phyloP scores from a whole-genome alignment of 2,888 invertebrate species.

The Ormyrus nitidulus region DNA sequence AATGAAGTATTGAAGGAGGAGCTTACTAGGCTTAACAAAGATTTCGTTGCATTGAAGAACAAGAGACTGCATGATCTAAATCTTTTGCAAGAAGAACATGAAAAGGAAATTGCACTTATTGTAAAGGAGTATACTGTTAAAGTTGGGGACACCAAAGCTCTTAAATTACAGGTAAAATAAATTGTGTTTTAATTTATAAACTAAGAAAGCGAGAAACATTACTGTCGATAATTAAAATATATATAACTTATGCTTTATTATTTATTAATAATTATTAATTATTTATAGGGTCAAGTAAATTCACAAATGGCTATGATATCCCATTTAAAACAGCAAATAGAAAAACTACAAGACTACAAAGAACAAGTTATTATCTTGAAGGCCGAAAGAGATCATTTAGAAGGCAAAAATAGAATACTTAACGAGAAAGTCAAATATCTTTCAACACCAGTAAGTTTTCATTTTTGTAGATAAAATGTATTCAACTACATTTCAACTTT shows the following conservation, averaged over 20 bases:
- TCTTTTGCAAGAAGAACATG: conserved; percentile 75
- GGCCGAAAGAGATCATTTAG: conserved; percentile 78
- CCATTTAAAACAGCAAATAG: conserved; percentile 73
- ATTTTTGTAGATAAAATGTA: background rate
- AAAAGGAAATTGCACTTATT: conserved; percentile 73
- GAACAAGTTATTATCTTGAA: conserved; percentile 77
- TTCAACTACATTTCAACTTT: background rate
- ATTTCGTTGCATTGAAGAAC: conserved; percentile 85
- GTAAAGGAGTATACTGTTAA: conserved; percentile 73
- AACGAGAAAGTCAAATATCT: conserved; percentile 72
- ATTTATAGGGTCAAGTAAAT: conserved; percentile 80
- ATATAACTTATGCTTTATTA: conserved; percentile 19
- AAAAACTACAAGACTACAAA: conserved; percentile 82
- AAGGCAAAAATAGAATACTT: conserved; percentile 73
- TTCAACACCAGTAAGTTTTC: conserved; percentile 66
- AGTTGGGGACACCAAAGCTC: conserved; percentile 70
- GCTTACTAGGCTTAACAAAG: conserved; percentile 84
- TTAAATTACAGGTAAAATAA: conserved; percentile 72
- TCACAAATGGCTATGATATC: conserved; percentile 77
- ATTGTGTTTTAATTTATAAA: conserved; percentile 12
- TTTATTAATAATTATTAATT: conserved; percentile 25
- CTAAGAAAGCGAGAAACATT: background rate
- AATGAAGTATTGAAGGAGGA: conserved; percentile 81
- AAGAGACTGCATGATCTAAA: conserved; percentile 89
- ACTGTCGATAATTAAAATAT: background rate